Evolutionary conservation across 2,797 vertebrate genomes (phyloP), one percentile per base, ranked within the genome.

Genomic region (Pseudomugil gertrudae): DNA sequence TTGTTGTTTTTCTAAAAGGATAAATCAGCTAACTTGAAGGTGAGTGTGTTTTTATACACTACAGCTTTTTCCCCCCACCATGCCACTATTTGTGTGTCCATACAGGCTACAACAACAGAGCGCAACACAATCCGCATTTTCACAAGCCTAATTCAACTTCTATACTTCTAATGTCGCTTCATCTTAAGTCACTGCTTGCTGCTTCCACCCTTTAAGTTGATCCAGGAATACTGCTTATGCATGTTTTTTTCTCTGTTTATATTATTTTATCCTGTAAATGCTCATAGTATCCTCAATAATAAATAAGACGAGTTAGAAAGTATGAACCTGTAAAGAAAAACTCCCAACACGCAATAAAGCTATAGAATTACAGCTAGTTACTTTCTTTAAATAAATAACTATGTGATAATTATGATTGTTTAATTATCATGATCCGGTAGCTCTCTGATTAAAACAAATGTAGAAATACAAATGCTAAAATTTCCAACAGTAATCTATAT

Each of bases 1-100:
- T 81, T 92, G 81, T 93, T 87, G 79, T 92, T 87, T 91, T 85
- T 88, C 72, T 87, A 78, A 87, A 93, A 94, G 92, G 92, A 90
- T 84, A 60, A 86, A 80, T 87, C 91, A 64, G 68, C 89, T 80
- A 92, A 92, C 80, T 32, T 89, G 77, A 93, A 93, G 92, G 92
- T 93, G 90, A 94, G 93, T 93, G 79, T 48, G 84, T 58, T 79
- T 83, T 90, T 62, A 75, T 80, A 72, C 72, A 64, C 14, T 75
- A 59, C 77, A 65, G 63, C 84, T 87, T 83, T 29, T 64, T 67
- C 36, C n/a, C 19, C 19, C 40, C 74, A 80, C 78, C 74, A 78
- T 55, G 52, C 82, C 85, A 68, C 87, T 83, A 86, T 87, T 81
- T 76, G 57, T 79, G 63, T 67, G 63, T 66, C 63, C 58, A 68